Percentiles rank a stretch among this genome's conserved stretches.
Conservation (phyloP, 2,888 invertebrate genomes). For the Sesamia inferens region DNA sequence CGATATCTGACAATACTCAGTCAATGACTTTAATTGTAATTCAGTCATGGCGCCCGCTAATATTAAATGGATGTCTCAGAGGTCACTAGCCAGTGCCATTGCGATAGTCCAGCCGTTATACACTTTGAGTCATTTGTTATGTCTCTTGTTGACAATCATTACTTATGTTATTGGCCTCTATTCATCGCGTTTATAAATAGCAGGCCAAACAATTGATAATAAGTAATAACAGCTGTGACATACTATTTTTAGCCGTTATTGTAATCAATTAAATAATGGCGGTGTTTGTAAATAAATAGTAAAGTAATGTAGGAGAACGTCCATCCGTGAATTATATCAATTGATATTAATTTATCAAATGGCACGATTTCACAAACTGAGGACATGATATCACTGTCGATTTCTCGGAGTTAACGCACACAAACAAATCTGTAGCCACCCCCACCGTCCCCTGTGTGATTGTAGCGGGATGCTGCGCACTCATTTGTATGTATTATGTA, state of each 20-base stretch:
- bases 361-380: background rate
- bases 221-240: constrained; percentile 36
- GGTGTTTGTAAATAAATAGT: constrained; percentile 8
- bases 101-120: constrained; percentile 50
- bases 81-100: constrained; percentile 69
- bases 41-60: constrained; percentile 73
- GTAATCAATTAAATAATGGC: background rate
- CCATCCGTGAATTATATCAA: constrained; percentile 1
- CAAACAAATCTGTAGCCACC: constrained; percentile 64
- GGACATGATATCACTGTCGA: constrained; percentile 38
- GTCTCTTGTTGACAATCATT: constrained; percentile 42
- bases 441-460: constrained; percentile 61
- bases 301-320: constrained; percentile 1
- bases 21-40: constrained; percentile 78
- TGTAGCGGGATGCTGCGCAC: constrained; percentile 72
- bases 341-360: constrained; percentile 1
- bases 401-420: constrained; percentile 59
- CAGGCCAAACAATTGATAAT: constrained; percentile 19
- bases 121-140: constrained; percentile 43
- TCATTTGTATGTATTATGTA: constrained; percentile 70
- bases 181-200: constrained; percentile 44
- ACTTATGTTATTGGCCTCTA: constrained; percentile 39
- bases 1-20: constrained; percentile 63
- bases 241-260: constrained; percentile 5
- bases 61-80: constrained; percentile 75